Conservation (phyloP, 2,113 vertebrate genomes). For the Phocoena sinus region DNA sequence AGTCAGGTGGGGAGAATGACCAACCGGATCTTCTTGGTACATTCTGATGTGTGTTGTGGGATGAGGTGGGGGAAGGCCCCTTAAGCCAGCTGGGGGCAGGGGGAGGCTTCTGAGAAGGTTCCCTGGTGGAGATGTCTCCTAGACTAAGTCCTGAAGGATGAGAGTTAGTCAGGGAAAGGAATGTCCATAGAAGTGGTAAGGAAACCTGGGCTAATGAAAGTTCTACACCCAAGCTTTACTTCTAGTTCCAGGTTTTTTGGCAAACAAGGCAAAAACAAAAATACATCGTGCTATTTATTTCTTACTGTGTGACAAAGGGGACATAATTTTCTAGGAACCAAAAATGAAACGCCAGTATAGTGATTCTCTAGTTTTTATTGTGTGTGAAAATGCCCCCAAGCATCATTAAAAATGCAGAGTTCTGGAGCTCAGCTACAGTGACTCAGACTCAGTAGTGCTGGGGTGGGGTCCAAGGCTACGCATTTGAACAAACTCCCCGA, state of each 20-base stretch:
- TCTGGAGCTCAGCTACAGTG: neutral
- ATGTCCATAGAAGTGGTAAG: neutral
- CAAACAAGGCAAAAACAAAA: neutral
- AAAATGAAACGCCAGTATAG: neutral
- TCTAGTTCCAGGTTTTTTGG: neutral
- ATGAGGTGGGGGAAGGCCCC: accelerated
- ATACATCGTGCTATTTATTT: neutral
- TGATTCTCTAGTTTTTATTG: neutral
- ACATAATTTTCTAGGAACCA: neutral
- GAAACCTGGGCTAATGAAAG: neutral
- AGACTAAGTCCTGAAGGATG: neutral
- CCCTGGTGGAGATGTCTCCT: neutral
- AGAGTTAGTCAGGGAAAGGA: neutral
- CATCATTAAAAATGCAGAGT: neutral
- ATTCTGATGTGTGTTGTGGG: accelerated
- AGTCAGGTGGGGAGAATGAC: too few relatives aligned
- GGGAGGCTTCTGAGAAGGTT: neutral
- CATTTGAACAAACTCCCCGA: neutral
- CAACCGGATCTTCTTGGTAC: neutral
- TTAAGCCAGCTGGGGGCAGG: neutral
- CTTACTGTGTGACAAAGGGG: neutral
- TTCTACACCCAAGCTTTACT: neutral
- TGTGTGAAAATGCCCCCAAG: neutral
- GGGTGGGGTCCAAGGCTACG: neutral
- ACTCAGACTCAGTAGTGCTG: neutral